phyloP scores from a whole-genome alignment of 1,140 invertebrate genomes.

The Calliphora vicina region DNA sequence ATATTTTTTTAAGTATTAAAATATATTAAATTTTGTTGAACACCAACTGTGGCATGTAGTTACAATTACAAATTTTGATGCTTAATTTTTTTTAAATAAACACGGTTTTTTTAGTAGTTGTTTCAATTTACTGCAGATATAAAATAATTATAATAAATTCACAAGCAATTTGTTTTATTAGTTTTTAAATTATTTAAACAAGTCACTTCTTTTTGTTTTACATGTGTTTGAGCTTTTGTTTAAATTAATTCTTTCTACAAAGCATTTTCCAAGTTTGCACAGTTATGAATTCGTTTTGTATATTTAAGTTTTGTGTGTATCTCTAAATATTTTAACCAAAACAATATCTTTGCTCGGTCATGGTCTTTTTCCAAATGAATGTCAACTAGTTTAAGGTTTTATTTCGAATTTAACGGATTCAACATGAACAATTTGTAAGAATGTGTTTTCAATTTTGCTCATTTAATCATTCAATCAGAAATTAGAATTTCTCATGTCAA shows the following conservation, averaged over 20 bases:
- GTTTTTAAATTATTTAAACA: neutral
- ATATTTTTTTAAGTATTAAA: neutral
- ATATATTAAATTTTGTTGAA: neutral
- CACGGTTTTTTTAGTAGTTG: neutral
- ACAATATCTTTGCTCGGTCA: slow-evolving; percentile 14
- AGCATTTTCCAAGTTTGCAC: neutral
- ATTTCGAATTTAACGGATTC: neutral
- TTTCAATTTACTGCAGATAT: neutral
- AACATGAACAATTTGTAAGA: neutral
- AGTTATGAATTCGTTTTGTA: neutral
- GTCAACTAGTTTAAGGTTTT: slow-evolving; percentile 27
- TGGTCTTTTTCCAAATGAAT: slow-evolving; percentile 19
- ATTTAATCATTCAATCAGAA: neutral
- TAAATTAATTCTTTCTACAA: neutral
- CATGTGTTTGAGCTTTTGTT: neutral
- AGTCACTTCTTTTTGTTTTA: neutral
- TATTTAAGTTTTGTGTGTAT: too few species aligned
- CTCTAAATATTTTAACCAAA: neutral
- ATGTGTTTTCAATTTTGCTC: neutral
- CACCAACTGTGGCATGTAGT: too few species aligned
- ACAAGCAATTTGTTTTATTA: neutral
- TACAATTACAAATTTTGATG: neutral
- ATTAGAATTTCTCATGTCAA: neutral
- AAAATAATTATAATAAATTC: neutral
- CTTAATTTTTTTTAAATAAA: too few species aligned